Evolutionary conservation across 2,113 vertebrate species (phyloP).

Genomic region (Apodemus speciosus): DNA sequence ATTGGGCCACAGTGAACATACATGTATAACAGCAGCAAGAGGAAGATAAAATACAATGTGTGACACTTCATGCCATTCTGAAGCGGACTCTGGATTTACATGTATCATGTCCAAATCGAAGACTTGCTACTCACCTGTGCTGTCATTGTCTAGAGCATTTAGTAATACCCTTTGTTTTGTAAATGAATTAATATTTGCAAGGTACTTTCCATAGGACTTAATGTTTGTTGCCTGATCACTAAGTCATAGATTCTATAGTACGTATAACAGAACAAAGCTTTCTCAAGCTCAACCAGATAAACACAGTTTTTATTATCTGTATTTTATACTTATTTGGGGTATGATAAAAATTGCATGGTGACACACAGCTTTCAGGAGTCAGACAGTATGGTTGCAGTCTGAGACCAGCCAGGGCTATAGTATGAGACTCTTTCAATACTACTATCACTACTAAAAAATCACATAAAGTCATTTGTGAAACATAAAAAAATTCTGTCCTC

Average conservation of each 20-base stretch:
- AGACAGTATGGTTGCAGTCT: background rate
- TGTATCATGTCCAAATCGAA: background rate
- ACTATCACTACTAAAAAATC: background rate
- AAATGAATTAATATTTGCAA: background rate
- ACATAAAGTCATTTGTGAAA: background rate
- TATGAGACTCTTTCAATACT: background rate
- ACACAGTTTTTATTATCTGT: background rate
- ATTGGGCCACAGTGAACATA: background rate
- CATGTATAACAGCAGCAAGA: background rate
- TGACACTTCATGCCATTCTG: background rate
- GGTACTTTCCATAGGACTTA: background rate
- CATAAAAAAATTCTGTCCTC: background rate
- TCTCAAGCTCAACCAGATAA: background rate
- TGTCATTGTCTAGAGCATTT: background rate
- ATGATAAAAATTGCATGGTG: background rate
- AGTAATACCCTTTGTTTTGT: background rate
- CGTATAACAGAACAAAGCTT: too few species aligned
- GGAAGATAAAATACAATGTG: background rate
- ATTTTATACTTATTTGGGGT: background rate
- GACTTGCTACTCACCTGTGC: background rate
- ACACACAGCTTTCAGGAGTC: background rate
- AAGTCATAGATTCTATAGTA: background rate
- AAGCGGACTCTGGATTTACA: background rate
- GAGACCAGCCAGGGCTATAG: background rate
- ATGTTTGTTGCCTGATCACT: background rate